These are phyloP conservation scores for Pangasius sanitwongsei DNA, from an alignment of 2,797 vertebrate species.

Conservation along the genomic window DNA sequence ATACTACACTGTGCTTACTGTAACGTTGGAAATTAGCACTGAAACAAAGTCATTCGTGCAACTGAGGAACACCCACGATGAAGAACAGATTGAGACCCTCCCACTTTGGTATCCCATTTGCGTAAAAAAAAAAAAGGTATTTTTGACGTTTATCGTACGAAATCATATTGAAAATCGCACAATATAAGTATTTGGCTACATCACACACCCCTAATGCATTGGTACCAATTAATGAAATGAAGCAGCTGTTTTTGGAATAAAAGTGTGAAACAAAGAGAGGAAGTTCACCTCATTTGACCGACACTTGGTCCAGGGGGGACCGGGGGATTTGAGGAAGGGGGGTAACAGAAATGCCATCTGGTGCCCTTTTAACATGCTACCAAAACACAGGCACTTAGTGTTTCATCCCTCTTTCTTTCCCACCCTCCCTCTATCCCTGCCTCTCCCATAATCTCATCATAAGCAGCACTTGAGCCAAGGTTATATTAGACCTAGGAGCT, in stretches of 20 bases:
- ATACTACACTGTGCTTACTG: too few species aligned
- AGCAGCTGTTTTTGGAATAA: not conserved
- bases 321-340: not conserved
- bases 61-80: not conserved
- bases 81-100: not conserved
- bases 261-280: not conserved
- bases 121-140: too few species aligned
- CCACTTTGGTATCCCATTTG: not conserved
- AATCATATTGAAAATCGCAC: not conserved
- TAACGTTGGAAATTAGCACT: too few species aligned
- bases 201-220: not conserved
- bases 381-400: not conserved
- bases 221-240: not conserved
- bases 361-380: constrained; percentile 11
- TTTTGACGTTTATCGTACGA: not conserved
- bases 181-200: not conserved
- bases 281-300: constrained; percentile 17
- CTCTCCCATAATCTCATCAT: not conserved
- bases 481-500: not conserved
- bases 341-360: constrained; percentile 19
- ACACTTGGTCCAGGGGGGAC: not conserved
- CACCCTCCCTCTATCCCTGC: constrained; percentile 26
- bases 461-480: constrained; percentile 11
- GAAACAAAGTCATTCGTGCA: not conserved
- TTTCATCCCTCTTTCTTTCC: not conserved